These are phyloP conservation scores for Patagioenas fasciata DNA, from an alignment of 2,113 vertebrate genomes.

Conservation along the genomic window DNA sequence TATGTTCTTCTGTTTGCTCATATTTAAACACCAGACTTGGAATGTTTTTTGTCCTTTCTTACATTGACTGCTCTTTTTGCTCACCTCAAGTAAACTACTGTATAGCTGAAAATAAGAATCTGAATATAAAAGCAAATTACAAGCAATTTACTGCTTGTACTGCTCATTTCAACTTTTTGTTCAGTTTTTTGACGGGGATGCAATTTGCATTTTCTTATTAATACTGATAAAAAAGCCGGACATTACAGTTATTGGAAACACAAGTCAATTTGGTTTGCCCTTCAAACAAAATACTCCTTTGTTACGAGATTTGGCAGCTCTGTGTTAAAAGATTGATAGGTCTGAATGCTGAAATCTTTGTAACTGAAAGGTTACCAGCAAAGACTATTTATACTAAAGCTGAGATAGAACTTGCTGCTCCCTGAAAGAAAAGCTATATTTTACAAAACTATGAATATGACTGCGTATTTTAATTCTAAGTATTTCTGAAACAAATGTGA, in stretches of 20 bases:
- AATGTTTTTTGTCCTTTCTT: slow-evolving; percentile 26
- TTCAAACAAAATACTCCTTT: slow-evolving; percentile 56
- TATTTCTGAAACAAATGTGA: neutral
- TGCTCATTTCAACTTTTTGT: slow-evolving; percentile 4
- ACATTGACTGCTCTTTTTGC: slow-evolving; percentile 2
- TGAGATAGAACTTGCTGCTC: neutral
- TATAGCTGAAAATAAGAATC: slow-evolving; percentile 31
- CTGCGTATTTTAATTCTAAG: neutral
- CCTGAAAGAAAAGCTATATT: neutral
- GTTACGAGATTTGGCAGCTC: slow-evolving; percentile 45
- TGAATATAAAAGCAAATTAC: slow-evolving; percentile 40
- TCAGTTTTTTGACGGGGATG: slow-evolving; percentile 44
- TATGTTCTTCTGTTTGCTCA: neutral
- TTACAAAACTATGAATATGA: neutral
- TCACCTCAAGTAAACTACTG: slow-evolving; percentile 28
- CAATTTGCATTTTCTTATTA: slow-evolving; percentile 68
- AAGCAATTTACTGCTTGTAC: slow-evolving; percentile 37
- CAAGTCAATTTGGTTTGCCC: slow-evolving; percentile 61
- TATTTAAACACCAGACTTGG: slow-evolving; percentile 8
- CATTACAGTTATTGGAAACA: slow-evolving; percentile 52
- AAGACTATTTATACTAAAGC: neutral
- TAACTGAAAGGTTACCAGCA: slow-evolving; percentile 48
- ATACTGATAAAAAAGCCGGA: slow-evolving; percentile 38
- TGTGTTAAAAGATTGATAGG: slow-evolving; percentile 43
- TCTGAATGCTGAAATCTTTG: slow-evolving; percentile 28